Conservation (phyloP, 23 tunicate genomes). For the Corella eumyota region DNA sequence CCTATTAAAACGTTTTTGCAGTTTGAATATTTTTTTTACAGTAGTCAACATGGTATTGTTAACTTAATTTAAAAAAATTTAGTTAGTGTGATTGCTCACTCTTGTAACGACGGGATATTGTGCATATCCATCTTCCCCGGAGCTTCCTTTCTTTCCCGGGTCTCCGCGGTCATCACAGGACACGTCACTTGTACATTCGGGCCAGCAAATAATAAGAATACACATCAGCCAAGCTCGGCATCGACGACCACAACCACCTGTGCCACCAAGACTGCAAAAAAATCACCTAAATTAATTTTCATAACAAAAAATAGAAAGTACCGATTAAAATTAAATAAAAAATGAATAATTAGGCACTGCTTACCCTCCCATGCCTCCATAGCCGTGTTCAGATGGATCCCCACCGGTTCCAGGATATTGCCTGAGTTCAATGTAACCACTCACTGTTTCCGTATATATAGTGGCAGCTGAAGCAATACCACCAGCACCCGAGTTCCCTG, state of each 20-base stretch:
- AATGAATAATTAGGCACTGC: too few species aligned
- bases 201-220: constrained; percentile 29
- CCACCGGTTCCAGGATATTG: constrained; percentile 22
- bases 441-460: constrained; percentile 7
- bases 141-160: constrained; percentile 2
- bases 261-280: constrained; percentile 14
- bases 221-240: constrained; percentile 33
- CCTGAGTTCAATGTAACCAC: constrained; percentile 3
- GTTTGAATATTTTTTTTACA: too few species aligned
- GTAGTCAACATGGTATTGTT: too few species aligned
- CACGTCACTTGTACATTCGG: constrained; percentile 18
- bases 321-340: too few species aligned
- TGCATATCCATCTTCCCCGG: constrained; percentile 17
- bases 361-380: constrained; percentile 23
- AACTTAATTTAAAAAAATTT: too few species aligned
- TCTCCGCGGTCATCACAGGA: constrained; percentile 15
- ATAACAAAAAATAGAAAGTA: too few species aligned
- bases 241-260: constrained; percentile 18
- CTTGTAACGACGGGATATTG: constrained; percentile 7
- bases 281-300: background rate
- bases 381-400: constrained; percentile 8
- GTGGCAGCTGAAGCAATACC: constrained; percentile 10
- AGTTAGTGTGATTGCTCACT: background rate
- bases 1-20: too few species aligned
- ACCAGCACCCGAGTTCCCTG: constrained; percentile 10